Percentiles rank a stretch among this genome's conserved stretches.
These are phyloP conservation scores for Nesogale talazaci DNA, from an alignment of 2,113 vertebrate species.

Conservation along the genomic window DNA sequence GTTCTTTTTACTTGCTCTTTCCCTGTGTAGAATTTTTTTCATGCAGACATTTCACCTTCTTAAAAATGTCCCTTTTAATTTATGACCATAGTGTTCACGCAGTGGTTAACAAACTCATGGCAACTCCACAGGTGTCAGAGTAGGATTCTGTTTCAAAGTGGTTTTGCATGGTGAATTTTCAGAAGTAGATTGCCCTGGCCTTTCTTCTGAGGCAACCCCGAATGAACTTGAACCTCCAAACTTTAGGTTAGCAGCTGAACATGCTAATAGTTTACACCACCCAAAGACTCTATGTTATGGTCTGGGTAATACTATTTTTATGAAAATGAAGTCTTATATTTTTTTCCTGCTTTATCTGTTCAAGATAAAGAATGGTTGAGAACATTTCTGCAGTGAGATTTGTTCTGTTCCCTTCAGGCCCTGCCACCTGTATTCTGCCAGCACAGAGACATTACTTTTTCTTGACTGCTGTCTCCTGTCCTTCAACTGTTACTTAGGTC, in stretches of 20 bases:
- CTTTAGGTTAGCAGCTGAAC: no score
- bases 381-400: neutral
- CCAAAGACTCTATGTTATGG: neutral
- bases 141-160: neutral
- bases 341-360: neutral
- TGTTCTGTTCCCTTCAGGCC: neutral
- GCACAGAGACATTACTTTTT: neutral
- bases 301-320: neutral
- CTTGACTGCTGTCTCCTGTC: neutral
- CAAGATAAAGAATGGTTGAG: no score
- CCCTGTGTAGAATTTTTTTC: neutral
- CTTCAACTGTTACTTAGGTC: neutral
- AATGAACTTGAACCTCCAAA: no score
- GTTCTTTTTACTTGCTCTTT: neutral
- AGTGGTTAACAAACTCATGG: neutral
- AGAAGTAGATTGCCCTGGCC: no score
- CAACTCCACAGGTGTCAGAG: neutral
- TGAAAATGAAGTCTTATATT: neutral
- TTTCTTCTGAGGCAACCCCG: no score
- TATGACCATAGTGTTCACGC: neutral
- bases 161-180: neutral
- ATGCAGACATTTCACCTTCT: neutral
- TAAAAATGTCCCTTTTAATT: neutral
- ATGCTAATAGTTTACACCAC: no score
- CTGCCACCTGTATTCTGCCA: neutral